Evolutionary conservation across 2,113 vertebrate species (phyloP), one percentile per base, ranked within the genome.

Genomic region (Cyanoderma ruficeps): DNA sequence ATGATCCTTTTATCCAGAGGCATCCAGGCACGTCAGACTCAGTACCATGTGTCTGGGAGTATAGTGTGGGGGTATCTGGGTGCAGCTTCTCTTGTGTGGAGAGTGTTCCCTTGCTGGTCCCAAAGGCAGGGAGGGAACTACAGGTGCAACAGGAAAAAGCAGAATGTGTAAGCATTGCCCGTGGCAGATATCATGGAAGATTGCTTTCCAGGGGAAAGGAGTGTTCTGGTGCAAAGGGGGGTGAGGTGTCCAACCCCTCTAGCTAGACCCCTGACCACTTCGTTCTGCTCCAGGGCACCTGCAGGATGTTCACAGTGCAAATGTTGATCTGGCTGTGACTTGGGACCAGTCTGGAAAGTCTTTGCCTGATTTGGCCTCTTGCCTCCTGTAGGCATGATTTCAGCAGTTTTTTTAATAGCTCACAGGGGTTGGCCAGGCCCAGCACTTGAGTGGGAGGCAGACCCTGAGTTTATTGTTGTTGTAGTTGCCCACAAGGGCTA

Each of bases 401-500:
- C 28, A 64, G 27, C 27, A 67, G 67, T 15, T 33, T 76, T 85
- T 55, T 44, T 31, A 61, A 31, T 3, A 28, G 18, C 27, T 90
- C 46, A 12, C 8, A 23, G 35, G 15, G 11, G 6, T 4, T 67
- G 63, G 5, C 37, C 25, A 67, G 67, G n/a, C 33, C 37, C 8
- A 50, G 59, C 0, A 0, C 74, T 69, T 76, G 61, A 8, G 27
- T 55, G 21, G 10, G 59, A 80, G 21, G 63, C 37, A 85, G 57
- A 35, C 0, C 3, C 4, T 0, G 10, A 68, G 37, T 30, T 47
- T 15, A 20, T 31, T 46, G 28, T 47, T 89, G 81, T 35, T 92
- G 49, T 0, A 0, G 3, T 4, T 55, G 61, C 50, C 35, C 30
- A 9, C 8, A 35, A 28, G 19, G 7, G 22, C 33, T 49, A 55